A percentile compares a stretch with the other conserved stretches of the same genome.
phyloP scores from a whole-genome alignment of 2,797 vertebrate species.

The Threskiornis aethiopicus region DNA sequence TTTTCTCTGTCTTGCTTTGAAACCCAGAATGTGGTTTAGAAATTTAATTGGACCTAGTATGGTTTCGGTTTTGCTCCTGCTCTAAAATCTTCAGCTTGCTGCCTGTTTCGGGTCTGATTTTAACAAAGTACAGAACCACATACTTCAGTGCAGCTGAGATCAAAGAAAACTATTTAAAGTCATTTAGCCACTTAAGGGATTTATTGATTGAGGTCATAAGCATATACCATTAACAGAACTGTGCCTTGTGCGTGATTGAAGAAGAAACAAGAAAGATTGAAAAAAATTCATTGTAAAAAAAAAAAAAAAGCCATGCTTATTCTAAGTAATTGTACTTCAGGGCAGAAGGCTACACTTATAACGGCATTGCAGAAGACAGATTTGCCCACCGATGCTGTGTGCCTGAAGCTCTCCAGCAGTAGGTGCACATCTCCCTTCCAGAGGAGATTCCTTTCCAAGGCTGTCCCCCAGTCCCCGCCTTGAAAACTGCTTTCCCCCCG shows the following conservation, averaged over 20 bases:
- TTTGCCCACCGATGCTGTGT: background rate
- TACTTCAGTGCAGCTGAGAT: background rate
- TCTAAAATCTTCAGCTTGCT: background rate
- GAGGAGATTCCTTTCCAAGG: background rate
- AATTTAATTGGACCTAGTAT: background rate
- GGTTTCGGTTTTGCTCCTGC: background rate
- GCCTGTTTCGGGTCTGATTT: background rate
- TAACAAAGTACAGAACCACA: background rate
- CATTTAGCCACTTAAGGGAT: background rate
- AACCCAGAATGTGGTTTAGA: background rate
- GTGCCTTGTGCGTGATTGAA: background rate
- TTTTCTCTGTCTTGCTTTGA: background rate
- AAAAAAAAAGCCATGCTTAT: too few relatives aligned
- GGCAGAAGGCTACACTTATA: background rate
- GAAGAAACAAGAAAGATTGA: background rate
- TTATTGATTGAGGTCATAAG: background rate
- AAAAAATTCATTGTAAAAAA: accelerated
- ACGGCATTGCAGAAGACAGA: background rate
- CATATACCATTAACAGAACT: background rate
- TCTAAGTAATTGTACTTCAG: background rate
- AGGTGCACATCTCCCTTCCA: background rate
- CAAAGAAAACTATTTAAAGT: background rate
- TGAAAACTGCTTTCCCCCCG: background rate
- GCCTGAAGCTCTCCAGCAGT: background rate
- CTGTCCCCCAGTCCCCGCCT: too few relatives aligned